Percentiles rank a stretch among this genome's conserved stretches.
Evolutionary conservation across 2,888 invertebrate genomes (phyloP).

Genomic region (Tetragonula carbonaria): DNA sequence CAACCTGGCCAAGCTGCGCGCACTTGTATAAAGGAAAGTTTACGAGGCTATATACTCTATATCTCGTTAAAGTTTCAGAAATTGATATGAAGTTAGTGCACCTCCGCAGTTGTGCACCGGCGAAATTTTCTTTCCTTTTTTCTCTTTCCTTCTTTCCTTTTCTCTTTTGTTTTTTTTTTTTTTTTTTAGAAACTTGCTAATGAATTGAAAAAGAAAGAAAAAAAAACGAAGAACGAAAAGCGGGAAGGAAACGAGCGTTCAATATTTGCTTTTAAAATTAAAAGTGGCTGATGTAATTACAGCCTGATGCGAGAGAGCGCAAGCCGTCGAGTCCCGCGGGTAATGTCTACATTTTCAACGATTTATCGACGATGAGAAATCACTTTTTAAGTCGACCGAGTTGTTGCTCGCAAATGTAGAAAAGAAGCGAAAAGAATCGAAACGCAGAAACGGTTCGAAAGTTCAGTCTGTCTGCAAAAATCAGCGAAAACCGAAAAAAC

Average conservation of each 20-base stretch:
- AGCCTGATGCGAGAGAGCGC: no score
- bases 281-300: background rate
- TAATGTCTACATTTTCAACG: background rate
- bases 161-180: no score
- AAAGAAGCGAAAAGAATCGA: background rate
- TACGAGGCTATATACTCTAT: background rate
- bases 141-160: no score
- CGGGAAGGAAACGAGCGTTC: no score
- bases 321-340: background rate
- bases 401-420: no score
- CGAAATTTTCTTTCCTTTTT: background rate
- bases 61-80: conserved; percentile 6
- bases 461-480: no score
- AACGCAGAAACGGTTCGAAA: no score
- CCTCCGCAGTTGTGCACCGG: background rate
- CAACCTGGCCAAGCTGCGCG: background rate
- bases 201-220: background rate
- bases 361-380: background rate
- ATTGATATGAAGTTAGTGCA: background rate
- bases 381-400: background rate
- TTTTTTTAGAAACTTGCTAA: background rate
- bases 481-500: no score
- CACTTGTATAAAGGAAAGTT: conserved; percentile 13
- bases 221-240: no score
- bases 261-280: background rate